Conservation (phyloP, 1,140 invertebrate genomes). For the Nilaparvata lugens region DNA sequence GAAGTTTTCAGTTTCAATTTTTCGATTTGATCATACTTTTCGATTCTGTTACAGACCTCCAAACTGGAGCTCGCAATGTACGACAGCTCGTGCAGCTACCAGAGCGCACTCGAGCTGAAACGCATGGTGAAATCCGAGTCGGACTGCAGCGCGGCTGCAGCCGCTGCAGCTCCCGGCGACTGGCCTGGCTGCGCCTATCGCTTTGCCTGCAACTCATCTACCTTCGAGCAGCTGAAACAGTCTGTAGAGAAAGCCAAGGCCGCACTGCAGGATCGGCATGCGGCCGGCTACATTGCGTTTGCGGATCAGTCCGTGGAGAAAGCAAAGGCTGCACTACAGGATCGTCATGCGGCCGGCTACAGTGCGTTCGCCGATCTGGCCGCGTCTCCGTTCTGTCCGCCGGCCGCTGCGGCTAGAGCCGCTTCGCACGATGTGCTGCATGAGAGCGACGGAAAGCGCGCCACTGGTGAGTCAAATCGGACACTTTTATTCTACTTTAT, state of each 20-base stretch:
- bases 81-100: constrained; percentile 82
- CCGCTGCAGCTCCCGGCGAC: constrained; percentile 39
- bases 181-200: constrained; percentile 56
- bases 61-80: constrained; percentile 53
- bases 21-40: too few species aligned
- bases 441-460: constrained; percentile 8
- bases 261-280: constrained; percentile 45
- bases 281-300: constrained; percentile 26
- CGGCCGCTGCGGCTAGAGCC: constrained; percentile 2
- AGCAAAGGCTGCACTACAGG: constrained; percentile 69
- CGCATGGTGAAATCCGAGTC: constrained; percentile 39
- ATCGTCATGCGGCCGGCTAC: constrained; percentile 29
- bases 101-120: constrained; percentile 74
- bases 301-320: constrained; percentile 61
- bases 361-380: constrained; percentile 35
- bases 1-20: too few species aligned
- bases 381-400: constrained; percentile 33
- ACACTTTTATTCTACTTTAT: neutral
- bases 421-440: constrained; percentile 2
- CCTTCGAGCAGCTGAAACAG: constrained; percentile 79
- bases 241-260: constrained; percentile 83
- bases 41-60: constrained; percentile 18
- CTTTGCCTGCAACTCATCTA: constrained; percentile 57
- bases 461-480: constrained; percentile 1
- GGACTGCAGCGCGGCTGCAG: constrained; percentile 30